These are phyloP conservation scores for Eudyptes chrysolophus DNA, from an alignment of 2,113 vertebrate species.

Conservation along the genomic window DNA sequence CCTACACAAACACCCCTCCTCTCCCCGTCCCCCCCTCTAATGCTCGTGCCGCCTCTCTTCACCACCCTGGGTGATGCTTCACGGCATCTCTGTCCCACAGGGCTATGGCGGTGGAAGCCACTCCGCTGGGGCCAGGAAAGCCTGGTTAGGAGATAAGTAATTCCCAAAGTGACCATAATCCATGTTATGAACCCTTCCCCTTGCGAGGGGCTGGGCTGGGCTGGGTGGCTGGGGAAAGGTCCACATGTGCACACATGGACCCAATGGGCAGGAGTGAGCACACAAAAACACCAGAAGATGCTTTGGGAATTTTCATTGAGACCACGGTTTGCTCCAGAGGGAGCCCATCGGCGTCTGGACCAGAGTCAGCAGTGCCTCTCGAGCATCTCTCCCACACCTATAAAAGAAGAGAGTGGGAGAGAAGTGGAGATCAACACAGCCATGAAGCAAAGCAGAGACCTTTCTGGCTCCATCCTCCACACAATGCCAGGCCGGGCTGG, in stretches of 20 bases:
- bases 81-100: neutral
- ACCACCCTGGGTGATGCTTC: neutral
- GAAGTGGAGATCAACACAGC: neutral
- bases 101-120: accelerated
- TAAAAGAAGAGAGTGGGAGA: neutral
- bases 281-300: neutral
- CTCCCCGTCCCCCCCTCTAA: neutral
- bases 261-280: accelerated
- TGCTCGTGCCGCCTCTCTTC: neutral
- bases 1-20: neutral
- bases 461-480: accelerated
- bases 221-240: neutral
- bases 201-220: neutral
- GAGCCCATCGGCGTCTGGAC: neutral
- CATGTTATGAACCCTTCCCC: accelerated
- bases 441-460: neutral
- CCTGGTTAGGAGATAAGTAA: neutral
- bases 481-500: neutral
- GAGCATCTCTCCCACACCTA: neutral
- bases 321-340: neutral
- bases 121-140: neutral
- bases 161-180: neutral
- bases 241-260: neutral
- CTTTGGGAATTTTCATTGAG: neutral
- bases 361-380: accelerated